phyloP scores from a whole-genome alignment of 2,797 vertebrate species.

The Hypotaenidia philippensis region DNA sequence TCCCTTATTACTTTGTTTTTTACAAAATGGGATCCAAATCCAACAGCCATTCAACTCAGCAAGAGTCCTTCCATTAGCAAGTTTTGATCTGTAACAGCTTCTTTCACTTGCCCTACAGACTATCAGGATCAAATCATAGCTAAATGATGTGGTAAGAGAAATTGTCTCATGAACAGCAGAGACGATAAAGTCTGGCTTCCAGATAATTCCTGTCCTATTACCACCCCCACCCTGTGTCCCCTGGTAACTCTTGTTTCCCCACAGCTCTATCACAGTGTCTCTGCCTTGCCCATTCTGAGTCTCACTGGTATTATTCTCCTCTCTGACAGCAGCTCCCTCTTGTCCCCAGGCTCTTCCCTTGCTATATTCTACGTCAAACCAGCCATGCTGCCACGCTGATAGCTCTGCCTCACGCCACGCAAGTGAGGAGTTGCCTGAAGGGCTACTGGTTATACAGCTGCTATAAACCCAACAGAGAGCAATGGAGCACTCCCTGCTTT shows the following conservation, averaged over 20 bases:
- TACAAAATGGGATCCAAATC: not conserved
- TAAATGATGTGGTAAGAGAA: not conserved
- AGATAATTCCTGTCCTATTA: not conserved
- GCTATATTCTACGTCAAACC: not conserved
- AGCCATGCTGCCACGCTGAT: not conserved
- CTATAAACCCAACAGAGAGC: not conserved
- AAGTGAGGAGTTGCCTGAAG: not conserved
- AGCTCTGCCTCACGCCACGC: not conserved
- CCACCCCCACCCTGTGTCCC: not conserved
- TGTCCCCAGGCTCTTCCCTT: not conserved
- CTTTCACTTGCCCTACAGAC: constrained; percentile 3
- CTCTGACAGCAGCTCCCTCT: not conserved
- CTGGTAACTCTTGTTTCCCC: accelerated
- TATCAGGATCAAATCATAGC: constrained; percentile 9
- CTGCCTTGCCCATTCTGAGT: not conserved
- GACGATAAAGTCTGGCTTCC: not conserved
- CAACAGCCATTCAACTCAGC: not conserved
- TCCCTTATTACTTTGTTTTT: constrained; percentile 41
- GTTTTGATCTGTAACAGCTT: constrained; percentile 39
- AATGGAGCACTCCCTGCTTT: not conserved
- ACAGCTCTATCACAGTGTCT: not conserved
- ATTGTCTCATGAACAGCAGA: not conserved
- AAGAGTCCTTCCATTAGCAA: constrained; percentile 11
- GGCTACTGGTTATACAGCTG: not conserved
- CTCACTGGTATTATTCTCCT: not conserved